Conservation (phyloP, 2,888 invertebrate species). For the Gortyna flavago region DNA sequence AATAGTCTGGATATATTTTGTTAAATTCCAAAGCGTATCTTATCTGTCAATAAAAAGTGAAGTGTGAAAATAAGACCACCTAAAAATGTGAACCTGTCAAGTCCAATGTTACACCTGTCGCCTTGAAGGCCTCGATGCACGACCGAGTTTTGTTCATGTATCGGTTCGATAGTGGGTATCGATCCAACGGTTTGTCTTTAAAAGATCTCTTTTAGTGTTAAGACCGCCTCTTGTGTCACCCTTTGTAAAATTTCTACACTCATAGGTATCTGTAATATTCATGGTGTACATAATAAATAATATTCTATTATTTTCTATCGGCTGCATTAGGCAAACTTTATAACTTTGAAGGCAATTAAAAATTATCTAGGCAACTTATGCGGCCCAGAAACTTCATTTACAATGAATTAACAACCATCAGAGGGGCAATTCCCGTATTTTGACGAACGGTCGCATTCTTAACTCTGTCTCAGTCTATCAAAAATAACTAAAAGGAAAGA, state of each 20-base stretch:
- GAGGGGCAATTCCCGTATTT: not conserved
- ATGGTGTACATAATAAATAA: no score
- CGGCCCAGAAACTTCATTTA: not conserved
- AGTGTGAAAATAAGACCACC: conserved; percentile 18
- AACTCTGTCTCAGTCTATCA: no score
- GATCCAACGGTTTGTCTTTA: no score
- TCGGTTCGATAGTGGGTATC: not conserved
- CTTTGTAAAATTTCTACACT: no score
- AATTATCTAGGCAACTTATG: not conserved
- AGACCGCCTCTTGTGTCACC: no score
- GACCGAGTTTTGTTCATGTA: not conserved
- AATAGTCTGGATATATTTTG: conserved; percentile 8
- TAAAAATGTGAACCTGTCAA: not conserved
- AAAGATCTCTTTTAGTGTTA: no score
- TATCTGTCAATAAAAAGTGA: conserved; percentile 1
- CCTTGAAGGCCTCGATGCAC: not conserved
- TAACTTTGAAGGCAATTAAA: not conserved
- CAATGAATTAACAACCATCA: not conserved
- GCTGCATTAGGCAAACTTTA: not conserved
- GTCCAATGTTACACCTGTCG: conserved; percentile 15
- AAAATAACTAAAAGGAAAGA: no score
- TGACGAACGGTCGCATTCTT: not conserved
- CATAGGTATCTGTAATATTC: no score
- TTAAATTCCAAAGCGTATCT: not conserved
- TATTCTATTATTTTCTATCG: no score